A percentile compares a stretch with the other conserved stretches of the same genome.
phyloP scores from a whole-genome alignment of 1,140 invertebrate species.

The Eupristina koningsbergeri region DNA sequence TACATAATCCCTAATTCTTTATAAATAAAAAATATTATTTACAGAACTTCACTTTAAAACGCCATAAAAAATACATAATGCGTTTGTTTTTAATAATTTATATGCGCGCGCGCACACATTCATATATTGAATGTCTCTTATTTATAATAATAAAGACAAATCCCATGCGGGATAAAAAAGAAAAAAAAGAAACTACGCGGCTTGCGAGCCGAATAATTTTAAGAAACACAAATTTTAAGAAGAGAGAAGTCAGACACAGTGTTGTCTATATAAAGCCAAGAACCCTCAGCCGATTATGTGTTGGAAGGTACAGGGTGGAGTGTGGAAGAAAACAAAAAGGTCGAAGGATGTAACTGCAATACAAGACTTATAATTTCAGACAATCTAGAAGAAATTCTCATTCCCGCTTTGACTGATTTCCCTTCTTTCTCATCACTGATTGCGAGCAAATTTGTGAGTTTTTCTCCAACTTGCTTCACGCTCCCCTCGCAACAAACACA shows the following conservation, averaged over 20 bases:
- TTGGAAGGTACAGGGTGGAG: background rate
- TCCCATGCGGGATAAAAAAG: too few relatives aligned
- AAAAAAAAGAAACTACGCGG: background rate
- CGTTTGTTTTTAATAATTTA: background rate
- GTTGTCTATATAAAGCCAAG: slow-evolving; percentile 50
- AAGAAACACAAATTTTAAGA: too few relatives aligned
- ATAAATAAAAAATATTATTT: too few relatives aligned
- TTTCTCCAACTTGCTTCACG: background rate
- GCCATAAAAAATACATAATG: background rate
- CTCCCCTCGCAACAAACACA: background rate
- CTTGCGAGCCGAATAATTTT: slow-evolving; percentile 64
- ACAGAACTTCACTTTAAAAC: background rate
- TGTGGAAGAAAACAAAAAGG: slow-evolving; percentile 31
- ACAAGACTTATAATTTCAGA: slow-evolving; percentile 67
- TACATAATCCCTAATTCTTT: too few relatives aligned
- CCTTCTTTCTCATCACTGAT: background rate
- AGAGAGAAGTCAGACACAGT: slow-evolving; percentile 23
- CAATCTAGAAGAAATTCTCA: slow-evolving; percentile 60
- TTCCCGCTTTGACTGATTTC: background rate
- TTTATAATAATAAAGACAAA: background rate
- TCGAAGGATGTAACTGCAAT: slow-evolving; percentile 58
- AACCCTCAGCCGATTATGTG: slow-evolving; percentile 46
- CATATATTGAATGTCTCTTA: background rate
- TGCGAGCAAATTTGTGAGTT: background rate
- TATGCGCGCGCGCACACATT: too few relatives aligned